phyloP scores from a whole-genome alignment of 2,113 vertebrate species.

The Poeciliopsis occidentalis region DNA sequence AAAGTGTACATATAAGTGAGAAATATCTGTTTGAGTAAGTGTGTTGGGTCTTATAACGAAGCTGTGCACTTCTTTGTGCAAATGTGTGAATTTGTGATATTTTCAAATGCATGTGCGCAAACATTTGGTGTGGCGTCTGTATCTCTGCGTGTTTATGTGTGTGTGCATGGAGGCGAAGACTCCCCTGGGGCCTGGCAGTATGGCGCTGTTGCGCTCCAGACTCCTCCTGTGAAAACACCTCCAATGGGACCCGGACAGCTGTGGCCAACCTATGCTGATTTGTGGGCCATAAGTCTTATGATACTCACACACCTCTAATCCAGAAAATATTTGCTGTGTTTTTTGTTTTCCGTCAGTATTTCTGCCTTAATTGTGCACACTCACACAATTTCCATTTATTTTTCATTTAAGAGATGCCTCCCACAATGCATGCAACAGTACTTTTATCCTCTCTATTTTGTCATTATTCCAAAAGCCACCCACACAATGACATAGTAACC shows the following conservation, averaged over 20 bases:
- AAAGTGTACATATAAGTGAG: slow-evolving; percentile 75
- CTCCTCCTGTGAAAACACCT: slow-evolving; percentile 80
- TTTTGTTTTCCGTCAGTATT: slow-evolving; percentile 45
- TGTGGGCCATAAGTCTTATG: slow-evolving; percentile 75
- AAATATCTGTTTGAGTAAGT: slow-evolving; percentile 49
- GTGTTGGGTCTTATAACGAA: slow-evolving; percentile 49
- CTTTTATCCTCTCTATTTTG: slow-evolving; percentile 20
- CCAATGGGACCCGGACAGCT: slow-evolving; percentile 81
- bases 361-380: slow-evolving; percentile 17
- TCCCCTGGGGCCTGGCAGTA: slow-evolving; percentile 78
- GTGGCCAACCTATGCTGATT: slow-evolving; percentile 78
- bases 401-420: slow-evolving; percentile 36
- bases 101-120: slow-evolving; percentile 49
- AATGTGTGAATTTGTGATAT: slow-evolving; percentile 64
- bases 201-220: slow-evolving; percentile 70
- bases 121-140: slow-evolving; percentile 34
- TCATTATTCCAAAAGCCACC: slow-evolving; percentile 34
- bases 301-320: slow-evolving; percentile 53
- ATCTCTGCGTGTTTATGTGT: slow-evolving; percentile 35
- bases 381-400: slow-evolving; percentile 6
- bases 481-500: slow-evolving; percentile 23
- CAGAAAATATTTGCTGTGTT: slow-evolving; percentile 50
- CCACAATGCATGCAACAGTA: slow-evolving; percentile 28
- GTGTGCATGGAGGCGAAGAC: slow-evolving; percentile 60
- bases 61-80: slow-evolving; percentile 52